Percentiles rank a stretch among this genome's conserved stretches.
Evolutionary conservation across 2,113 vertebrate species (phyloP).

Genomic region (Spilogale gracilis): DNA sequence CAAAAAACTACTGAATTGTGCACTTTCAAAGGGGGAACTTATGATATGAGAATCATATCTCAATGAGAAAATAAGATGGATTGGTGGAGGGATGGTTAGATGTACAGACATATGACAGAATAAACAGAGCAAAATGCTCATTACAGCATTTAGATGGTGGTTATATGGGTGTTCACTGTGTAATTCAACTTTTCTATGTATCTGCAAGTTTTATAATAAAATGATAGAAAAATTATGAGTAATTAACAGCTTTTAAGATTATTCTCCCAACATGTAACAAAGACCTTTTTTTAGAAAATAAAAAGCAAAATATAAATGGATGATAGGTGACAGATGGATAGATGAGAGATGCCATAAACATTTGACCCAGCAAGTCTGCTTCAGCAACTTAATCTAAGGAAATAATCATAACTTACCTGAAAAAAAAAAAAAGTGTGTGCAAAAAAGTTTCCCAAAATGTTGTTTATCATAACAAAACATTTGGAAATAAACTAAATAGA

Average conservation of each 20-base stretch:
- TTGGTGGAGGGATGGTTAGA: neutral
- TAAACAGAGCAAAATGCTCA: neutral
- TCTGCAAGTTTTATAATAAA: neutral
- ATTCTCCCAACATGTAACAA: neutral
- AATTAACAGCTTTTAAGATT: neutral
- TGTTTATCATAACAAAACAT: neutral
- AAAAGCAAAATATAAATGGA: neutral
- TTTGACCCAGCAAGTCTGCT: neutral
- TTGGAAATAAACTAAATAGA: neutral
- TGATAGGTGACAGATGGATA: neutral
- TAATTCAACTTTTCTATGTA: neutral
- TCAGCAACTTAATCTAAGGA: neutral
- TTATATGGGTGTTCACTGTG: neutral
- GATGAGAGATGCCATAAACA: neutral
- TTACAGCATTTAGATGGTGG: neutral
- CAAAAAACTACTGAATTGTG: neutral
- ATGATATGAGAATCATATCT: neutral
- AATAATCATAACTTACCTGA: neutral
- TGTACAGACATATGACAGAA: neutral
- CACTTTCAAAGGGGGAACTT: neutral
- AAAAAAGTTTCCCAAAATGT: neutral
- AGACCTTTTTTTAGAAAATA: neutral
- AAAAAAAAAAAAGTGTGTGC: neutral
- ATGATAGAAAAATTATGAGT: neutral
- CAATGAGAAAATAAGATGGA: neutral